Percentiles rank a stretch among this genome's conserved stretches.
Evolutionary conservation across 2,888 invertebrate genomes (phyloP).

Genomic region (Adelognathus sp.): DNA sequence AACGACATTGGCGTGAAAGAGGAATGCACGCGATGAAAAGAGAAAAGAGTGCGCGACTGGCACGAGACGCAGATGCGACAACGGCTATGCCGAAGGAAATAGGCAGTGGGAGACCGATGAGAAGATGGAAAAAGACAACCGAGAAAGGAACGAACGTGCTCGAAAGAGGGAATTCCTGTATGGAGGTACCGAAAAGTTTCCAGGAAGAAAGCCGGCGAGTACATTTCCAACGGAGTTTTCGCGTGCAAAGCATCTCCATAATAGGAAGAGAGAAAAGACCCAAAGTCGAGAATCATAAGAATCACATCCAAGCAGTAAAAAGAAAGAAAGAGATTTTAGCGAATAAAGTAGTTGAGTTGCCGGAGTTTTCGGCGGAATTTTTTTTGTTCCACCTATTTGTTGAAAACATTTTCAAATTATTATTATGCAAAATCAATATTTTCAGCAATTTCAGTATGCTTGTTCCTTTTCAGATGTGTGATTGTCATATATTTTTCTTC

Average conservation of each 20-base stretch:
- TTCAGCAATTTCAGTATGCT: no score
- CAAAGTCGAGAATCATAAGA: not conserved
- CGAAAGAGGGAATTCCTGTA: slow-evolving; percentile 36
- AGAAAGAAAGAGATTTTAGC: not conserved
- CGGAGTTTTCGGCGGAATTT: not conserved
- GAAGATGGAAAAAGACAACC: slow-evolving; percentile 17
- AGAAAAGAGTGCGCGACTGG: slow-evolving; percentile 40
- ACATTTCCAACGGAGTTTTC: slow-evolving; percentile 40
- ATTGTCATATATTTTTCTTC: no score
- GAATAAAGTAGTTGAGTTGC: no score
- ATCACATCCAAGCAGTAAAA: not conserved
- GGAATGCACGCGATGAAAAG: slow-evolving; percentile 14
- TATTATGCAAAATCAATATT: no score
- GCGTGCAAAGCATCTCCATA: slow-evolving; percentile 15
- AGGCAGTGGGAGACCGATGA: not conserved
- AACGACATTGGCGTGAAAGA: slow-evolving; percentile 47
- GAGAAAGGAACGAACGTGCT: not conserved
- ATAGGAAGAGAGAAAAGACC: slow-evolving; percentile 13
- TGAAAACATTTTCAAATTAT: no score
- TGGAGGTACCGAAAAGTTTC: slow-evolving; percentile 25
- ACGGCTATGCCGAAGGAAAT: slow-evolving; percentile 16
- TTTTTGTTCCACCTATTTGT: no score
- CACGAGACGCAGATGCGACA: slow-evolving; percentile 45
- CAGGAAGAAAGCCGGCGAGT: slow-evolving; percentile 27
- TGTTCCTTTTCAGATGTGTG: no score